Percentiles rank a stretch among this genome's conserved stretches.
Conservation (phyloP, 1,140 invertebrate genomes). For the Drosophila ironensis region DNA sequence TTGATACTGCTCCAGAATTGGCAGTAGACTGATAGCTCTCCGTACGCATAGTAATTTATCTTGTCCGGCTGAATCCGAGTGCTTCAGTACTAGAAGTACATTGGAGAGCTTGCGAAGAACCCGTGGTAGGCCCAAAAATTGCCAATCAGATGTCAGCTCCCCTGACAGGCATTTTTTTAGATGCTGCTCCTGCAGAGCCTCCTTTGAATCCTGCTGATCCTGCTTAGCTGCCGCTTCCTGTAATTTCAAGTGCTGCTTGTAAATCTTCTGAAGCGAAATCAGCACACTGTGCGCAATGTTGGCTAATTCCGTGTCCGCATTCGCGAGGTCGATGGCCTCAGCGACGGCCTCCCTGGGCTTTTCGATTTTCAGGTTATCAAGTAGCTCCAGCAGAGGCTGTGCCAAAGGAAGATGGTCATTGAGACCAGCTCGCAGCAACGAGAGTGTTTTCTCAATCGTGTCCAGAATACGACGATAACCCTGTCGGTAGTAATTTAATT, state of each 20-base stretch:
- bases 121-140: slow-evolving; percentile 83
- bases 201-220: slow-evolving; percentile 13
- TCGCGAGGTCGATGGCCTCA: slow-evolving; percentile 35
- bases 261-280: slow-evolving; percentile 87
- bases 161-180: slow-evolving; percentile 85
- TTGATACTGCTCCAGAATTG: slow-evolving; percentile 91
- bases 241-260: slow-evolving; percentile 84
- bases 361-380: slow-evolving; percentile 5
- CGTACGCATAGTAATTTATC: slow-evolving; percentile 56
- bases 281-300: slow-evolving; percentile 85
- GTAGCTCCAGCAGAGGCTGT: slow-evolving; percentile 52
- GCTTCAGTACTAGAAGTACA: slow-evolving; percentile 63
- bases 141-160: slow-evolving; percentile 84
- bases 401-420: slow-evolving; percentile 58
- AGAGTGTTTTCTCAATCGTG: slow-evolving; percentile 33
- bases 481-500: slow-evolving; percentile 21
- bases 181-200: slow-evolving; percentile 83
- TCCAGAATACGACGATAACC: slow-evolving; percentile 34
- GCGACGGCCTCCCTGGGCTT: too few relatives aligned
- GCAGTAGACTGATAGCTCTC: slow-evolving; percentile 82
- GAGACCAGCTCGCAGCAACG: slow-evolving; percentile 5
- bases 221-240: slow-evolving; percentile 10
- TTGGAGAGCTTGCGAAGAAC: slow-evolving; percentile 82
- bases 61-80: slow-evolving; percentile 17
- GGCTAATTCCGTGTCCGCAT: slow-evolving; percentile 82